These are phyloP conservation scores for Guaruba guarouba DNA, from an alignment of 2,113 vertebrate genomes.

Conservation along the genomic window DNA sequence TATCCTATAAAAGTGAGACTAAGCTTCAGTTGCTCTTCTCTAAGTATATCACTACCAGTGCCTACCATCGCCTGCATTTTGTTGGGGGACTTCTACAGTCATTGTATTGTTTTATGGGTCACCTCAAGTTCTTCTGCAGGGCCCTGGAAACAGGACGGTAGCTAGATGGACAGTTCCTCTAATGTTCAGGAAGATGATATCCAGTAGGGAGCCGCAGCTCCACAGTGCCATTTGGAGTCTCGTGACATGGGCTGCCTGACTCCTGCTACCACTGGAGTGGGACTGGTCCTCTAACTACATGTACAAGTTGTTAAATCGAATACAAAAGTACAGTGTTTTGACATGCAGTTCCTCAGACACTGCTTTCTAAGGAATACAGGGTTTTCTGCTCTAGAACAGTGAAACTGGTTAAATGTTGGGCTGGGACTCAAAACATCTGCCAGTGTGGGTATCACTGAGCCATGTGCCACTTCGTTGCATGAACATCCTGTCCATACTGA, in stretches of 20 bases:
- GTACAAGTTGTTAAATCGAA: background rate
- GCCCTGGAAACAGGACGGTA: background rate
- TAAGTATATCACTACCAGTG: background rate
- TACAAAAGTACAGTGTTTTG: background rate
- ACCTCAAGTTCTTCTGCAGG: background rate
- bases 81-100: background rate
- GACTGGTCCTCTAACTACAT: background rate
- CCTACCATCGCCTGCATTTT: background rate
- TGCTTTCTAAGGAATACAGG: background rate
- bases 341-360: fast-evolving
- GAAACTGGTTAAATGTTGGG: background rate
- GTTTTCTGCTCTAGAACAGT: background rate
- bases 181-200: background rate
- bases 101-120: background rate
- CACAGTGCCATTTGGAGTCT: background rate
- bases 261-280: background rate
- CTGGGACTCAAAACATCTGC: background rate
- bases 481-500: background rate
- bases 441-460: fast-evolving
- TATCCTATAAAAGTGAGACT: background rate
- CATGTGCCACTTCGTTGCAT: too few species aligned
- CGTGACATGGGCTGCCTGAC: background rate
- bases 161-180: background rate
- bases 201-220: fast-evolving
- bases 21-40: background rate